Conservation (phyloP, 1,140 invertebrate genomes). For the Hyles vespertilio region DNA sequence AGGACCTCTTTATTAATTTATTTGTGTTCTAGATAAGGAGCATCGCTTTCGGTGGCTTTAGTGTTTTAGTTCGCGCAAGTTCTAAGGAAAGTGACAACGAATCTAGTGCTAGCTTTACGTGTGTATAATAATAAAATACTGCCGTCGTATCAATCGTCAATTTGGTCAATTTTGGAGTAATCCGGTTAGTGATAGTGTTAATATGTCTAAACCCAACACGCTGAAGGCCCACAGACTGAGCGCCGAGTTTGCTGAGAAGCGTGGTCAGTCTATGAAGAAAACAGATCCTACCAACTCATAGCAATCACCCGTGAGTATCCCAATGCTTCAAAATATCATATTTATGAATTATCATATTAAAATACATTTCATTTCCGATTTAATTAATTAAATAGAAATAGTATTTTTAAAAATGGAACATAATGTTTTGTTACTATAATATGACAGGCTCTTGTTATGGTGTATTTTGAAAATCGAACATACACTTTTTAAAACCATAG, state of each 20-base stretch:
- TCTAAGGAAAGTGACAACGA: conserved; percentile 43
- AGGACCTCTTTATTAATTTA: conserved; percentile 60
- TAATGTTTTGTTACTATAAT: neutral
- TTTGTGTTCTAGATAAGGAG: conserved; percentile 51
- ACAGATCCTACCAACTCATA: conserved; percentile 60
- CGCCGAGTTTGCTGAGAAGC: conserved; percentile 66
- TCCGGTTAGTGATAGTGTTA: conserved; percentile 38
- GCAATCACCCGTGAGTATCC: conserved; percentile 65
- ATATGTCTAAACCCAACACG: conserved; percentile 67
- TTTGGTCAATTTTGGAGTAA: conserved; percentile 25
- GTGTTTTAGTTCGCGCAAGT: conserved; percentile 25
- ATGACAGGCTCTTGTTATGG: neutral
- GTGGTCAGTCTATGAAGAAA: conserved; percentile 57
- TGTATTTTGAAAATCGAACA: neutral
- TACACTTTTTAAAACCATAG: neutral
- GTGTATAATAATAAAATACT: conserved; percentile 23
- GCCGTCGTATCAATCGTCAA: conserved; percentile 22
- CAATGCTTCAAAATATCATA: conserved; percentile 8
- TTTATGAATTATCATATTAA: neutral
- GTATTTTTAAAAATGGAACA: neutral
- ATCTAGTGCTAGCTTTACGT: conserved; percentile 32
- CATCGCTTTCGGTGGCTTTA: conserved; percentile 29
- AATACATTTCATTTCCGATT: neutral
- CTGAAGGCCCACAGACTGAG: conserved; percentile 67
- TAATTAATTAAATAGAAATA: neutral